Conservation (phyloP, 2,113 vertebrate species). For the Colinus virginianus region DNA sequence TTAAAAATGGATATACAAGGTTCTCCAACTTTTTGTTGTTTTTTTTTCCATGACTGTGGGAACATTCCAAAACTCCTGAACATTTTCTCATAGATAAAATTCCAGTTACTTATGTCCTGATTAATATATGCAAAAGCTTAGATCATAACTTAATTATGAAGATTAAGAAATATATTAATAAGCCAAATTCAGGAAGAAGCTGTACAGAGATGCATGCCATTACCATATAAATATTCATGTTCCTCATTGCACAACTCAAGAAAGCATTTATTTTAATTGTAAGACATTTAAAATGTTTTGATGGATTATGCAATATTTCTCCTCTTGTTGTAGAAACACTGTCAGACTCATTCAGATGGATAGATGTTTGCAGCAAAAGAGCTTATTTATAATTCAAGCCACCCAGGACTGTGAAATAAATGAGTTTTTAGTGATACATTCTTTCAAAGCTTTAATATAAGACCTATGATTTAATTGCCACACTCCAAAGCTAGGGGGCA, state of each 20-base stretch:
- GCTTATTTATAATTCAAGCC: background rate
- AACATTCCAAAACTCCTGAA: background rate
- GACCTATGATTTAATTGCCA: conserved; percentile 41
- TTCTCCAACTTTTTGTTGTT: background rate
- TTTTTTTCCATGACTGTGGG: background rate
- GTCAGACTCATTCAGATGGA: background rate
- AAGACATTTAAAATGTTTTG: background rate
- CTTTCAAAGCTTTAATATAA: background rate
- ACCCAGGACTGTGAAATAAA: background rate
- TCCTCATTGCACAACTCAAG: background rate
- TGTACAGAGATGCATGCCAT: background rate
- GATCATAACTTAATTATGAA: background rate
- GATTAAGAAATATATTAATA: background rate
- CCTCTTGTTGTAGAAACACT: background rate
- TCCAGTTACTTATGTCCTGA: background rate
- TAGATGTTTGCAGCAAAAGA: background rate
- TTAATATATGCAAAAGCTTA: background rate
- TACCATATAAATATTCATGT: background rate
- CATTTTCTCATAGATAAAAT: background rate
- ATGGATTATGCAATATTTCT: background rate
- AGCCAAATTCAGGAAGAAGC: background rate
- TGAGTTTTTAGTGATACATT: background rate
- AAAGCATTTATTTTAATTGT: background rate
- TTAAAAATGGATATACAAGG: background rate
- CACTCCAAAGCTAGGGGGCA: conserved; percentile 31